Evolutionary conservation across 1,140 invertebrate genomes (phyloP).

Genomic region (Metopolophium dirhodum): DNA sequence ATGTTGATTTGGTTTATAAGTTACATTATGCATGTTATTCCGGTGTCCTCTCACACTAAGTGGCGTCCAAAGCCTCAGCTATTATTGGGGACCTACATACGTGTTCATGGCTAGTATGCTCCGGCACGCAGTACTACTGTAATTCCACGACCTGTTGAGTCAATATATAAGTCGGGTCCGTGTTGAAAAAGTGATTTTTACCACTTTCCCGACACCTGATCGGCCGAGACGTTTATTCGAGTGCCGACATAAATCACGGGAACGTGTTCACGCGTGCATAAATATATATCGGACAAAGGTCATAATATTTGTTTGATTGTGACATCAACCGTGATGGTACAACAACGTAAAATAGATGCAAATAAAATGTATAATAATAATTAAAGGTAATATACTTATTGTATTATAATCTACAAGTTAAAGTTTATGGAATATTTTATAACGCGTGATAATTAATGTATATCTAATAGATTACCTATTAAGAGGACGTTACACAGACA

Average conservation of each 20-base stretch:
- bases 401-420: neutral
- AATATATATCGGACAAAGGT: neutral
- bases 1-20: neutral
- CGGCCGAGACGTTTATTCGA: neutral
- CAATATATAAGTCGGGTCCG: neutral
- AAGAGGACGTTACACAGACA: too few species aligned
- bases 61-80: neutral
- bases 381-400: neutral
- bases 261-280: too few species aligned
- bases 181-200: constrained; percentile 39
- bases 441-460: neutral
- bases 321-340: neutral
- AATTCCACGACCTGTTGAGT: constrained; percentile 31
- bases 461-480: neutral
- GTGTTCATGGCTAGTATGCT: neutral
- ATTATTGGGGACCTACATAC: neutral
- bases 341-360: neutral
- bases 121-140: neutral
- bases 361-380: neutral
- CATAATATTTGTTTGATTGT: neutral
- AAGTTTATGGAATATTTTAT: neutral
- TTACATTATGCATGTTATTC: neutral
- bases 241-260: neutral
- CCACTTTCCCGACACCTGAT: neutral
- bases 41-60: neutral